A percentile compares a stretch with the other conserved stretches of the same genome.
phyloP scores from a whole-genome alignment of 2,888 invertebrate genomes.

The Unio pictorum region DNA sequence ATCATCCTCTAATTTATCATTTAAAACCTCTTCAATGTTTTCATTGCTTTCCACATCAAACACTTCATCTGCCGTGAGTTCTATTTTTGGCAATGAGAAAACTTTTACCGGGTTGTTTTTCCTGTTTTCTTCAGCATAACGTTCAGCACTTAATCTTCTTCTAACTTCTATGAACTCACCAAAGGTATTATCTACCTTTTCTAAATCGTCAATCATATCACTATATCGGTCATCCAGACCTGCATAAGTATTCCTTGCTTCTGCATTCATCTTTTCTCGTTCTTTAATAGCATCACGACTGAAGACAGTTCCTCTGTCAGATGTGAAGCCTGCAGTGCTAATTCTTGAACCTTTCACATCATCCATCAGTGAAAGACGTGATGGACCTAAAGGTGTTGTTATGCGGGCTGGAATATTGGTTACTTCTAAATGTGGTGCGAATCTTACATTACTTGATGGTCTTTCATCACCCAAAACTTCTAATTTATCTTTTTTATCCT shows the following conservation, averaged over 20 bases:
- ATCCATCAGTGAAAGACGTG: constrained; percentile 30
- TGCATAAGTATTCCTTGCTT: constrained; percentile 47
- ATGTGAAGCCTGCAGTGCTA: constrained; percentile 23
- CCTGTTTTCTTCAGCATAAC: constrained; percentile 23
- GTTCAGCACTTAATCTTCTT: constrained; percentile 26
- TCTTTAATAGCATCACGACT: constrained; percentile 53
- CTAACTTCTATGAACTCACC: constrained; percentile 25
- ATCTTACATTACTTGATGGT: constrained; percentile 45
- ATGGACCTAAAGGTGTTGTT: constrained; percentile 34
- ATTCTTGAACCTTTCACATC: constrained; percentile 32
- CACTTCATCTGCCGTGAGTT: constrained; percentile 13
- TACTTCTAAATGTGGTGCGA: constrained; percentile 39
- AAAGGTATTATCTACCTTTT: constrained; percentile 51
- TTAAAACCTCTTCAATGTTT: no score
- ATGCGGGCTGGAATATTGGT: constrained; percentile 38
- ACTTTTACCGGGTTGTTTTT: constrained; percentile 25
- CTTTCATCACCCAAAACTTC: constrained; percentile 12
- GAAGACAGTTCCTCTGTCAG: constrained; percentile 38
- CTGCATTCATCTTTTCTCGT: constrained; percentile 50
- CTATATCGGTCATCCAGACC: constrained; percentile 52
- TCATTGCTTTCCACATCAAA: constrained; percentile 1
- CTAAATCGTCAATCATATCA: constrained; percentile 46
- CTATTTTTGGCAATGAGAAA: constrained; percentile 13
- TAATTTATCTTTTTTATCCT: constrained; percentile 3
- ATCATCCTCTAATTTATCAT: no score